Evolutionary conservation across 1,140 invertebrate genomes (phyloP).

Genomic region (Hermetia illucens): DNA sequence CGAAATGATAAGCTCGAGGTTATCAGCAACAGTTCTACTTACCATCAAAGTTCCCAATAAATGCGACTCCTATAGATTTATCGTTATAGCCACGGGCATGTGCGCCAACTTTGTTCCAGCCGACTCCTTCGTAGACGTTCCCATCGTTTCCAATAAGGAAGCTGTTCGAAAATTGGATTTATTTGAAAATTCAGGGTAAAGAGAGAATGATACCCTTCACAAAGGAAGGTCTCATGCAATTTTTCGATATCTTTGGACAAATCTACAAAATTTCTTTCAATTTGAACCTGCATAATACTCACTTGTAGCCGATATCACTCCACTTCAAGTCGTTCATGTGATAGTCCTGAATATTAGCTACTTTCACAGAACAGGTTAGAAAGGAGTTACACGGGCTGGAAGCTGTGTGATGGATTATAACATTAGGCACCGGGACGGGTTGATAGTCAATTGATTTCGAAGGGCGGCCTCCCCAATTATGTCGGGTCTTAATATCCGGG

Average conservation of each 20-base stretch:
- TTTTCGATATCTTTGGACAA: too few species aligned
- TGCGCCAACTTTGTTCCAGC: slow-evolving; percentile 56
- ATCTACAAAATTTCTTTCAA: too few species aligned
- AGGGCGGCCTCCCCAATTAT: slow-evolving; percentile 27
- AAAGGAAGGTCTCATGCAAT: too few species aligned
- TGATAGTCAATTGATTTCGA: slow-evolving; percentile 36
- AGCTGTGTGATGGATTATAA: slow-evolving; percentile 57
- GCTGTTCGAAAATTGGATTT: too few species aligned
- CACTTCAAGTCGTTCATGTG: slow-evolving; percentile 19
- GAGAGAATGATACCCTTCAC: too few species aligned
- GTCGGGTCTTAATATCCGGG: slow-evolving; percentile 20
- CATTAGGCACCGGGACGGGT: slow-evolving; percentile 38
- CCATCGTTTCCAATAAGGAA: slow-evolving; percentile 67
- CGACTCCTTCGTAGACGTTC: slow-evolving; percentile 57
- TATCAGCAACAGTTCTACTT: too few species aligned
- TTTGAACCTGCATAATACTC: too few species aligned
- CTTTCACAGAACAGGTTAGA: slow-evolving; percentile 27
- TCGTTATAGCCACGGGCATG: slow-evolving; percentile 53
- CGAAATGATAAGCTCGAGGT: too few species aligned
- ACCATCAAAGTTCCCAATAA: slow-evolving; percentile 53
- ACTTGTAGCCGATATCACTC: slow-evolving; percentile 27
- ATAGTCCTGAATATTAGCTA: slow-evolving; percentile 21
- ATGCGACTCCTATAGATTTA: slow-evolving; percentile 48
- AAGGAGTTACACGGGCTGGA: slow-evolving; percentile 37
- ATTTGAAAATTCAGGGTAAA: too few species aligned